Percentiles rank a stretch among this genome's conserved stretches.
phyloP scores from a whole-genome alignment of 2,888 invertebrate genomes.

The Parapristionchus giblindavisi region DNA sequence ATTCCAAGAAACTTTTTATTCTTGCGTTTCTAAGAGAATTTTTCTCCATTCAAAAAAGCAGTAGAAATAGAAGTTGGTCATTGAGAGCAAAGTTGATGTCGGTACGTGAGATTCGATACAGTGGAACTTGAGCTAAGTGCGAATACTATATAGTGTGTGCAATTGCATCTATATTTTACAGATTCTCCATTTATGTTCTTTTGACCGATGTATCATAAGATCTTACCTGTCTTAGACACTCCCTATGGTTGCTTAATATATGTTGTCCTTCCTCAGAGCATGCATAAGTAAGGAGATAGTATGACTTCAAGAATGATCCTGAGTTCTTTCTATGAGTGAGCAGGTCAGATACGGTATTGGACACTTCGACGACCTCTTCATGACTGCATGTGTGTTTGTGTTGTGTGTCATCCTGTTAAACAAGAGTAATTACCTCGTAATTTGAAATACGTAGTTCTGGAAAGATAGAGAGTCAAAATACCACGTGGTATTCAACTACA shows the following conservation, averaged over 20 bases:
- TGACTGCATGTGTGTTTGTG: conserved; percentile 60
- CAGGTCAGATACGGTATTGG: conserved; percentile 64
- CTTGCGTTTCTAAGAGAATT: no score
- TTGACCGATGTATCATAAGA: neutral
- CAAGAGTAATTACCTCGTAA: no score
- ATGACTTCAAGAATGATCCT: conserved; percentile 67
- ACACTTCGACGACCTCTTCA: conserved; percentile 64
- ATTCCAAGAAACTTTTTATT: no score
- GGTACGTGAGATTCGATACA: neutral
- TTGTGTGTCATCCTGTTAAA: neutral
- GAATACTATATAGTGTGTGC: neutral
- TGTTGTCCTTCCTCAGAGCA: conserved; percentile 67
- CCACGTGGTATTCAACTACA: no score
- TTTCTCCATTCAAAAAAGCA: no score
- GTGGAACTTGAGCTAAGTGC: no score
- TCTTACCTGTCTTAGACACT: conserved; percentile 54
- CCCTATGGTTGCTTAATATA: conserved; percentile 62
- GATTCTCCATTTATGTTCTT: neutral
- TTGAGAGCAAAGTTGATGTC: no score
- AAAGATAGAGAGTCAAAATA: no score
- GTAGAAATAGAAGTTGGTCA: no score
- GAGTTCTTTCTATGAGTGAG: conserved; percentile 67
- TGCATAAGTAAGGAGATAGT: conserved; percentile 67
- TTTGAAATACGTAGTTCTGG: no score
- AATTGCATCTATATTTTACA: neutral